phyloP scores from a whole-genome alignment of 2,888 invertebrate species.

The Drosophila barbarae region DNA sequence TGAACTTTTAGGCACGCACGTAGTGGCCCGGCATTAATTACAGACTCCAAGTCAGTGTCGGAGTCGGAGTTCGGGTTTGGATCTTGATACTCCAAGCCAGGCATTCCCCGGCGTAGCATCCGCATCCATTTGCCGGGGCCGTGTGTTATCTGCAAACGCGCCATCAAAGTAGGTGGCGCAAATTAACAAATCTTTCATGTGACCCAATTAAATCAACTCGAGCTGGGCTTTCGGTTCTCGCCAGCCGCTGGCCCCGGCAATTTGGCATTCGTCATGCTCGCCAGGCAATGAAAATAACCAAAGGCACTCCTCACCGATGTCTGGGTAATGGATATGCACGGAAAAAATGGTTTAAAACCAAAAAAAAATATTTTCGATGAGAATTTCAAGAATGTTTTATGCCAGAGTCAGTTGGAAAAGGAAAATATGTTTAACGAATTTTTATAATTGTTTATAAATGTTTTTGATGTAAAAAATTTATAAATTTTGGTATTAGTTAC shows the following conservation, averaged over 20 bases:
- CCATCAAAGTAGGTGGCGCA: constrained; percentile 74
- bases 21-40: constrained; percentile 66
- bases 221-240: constrained; percentile 18
- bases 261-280: constrained; percentile 72
- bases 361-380: neutral
- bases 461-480: neutral
- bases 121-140: constrained; percentile 10
- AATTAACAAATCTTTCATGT: constrained; percentile 75
- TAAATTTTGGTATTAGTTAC: neutral
- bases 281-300: constrained; percentile 57
- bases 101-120: constrained; percentile 52
- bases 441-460: too few relatives aligned
- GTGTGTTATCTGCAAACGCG: constrained; percentile 58
- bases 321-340: constrained; percentile 13
- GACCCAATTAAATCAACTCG: constrained; percentile 72
- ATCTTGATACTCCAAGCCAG: constrained; percentile 28
- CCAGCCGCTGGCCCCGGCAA: constrained; percentile 48
- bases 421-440: too few relatives aligned
- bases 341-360: neutral
- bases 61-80: constrained; percentile 10
- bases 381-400: neutral
- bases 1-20: constrained; percentile 71
- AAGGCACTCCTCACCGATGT: constrained; percentile 37
- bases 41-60: constrained; percentile 32
- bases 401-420: neutral